These are phyloP conservation scores for Micronisus gabar DNA, from an alignment of 2,113 vertebrate genomes.

Conservation along the genomic window DNA sequence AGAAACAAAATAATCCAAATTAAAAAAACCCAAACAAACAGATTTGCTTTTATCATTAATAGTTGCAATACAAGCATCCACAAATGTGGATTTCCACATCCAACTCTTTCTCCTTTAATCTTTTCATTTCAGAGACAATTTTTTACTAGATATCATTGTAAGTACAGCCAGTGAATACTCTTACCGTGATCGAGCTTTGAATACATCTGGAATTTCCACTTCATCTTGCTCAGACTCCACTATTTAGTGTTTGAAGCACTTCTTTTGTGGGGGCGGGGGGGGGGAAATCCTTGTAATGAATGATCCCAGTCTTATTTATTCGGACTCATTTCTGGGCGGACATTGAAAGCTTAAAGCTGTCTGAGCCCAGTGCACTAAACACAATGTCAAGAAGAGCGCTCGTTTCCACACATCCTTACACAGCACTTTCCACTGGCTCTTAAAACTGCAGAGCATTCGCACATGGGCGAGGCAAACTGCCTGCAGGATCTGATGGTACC, in stretches of 20 bases:
- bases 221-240: background rate
- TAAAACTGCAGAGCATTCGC: constrained; percentile 34
- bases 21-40: background rate
- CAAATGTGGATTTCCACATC: background rate
- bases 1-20: background rate
- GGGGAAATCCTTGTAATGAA: background rate
- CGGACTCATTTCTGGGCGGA: background rate
- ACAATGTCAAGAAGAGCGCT: background rate
- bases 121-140: background rate
- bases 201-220: background rate
- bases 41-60: background rate
- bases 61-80: background rate
- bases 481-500: constrained; percentile 19
- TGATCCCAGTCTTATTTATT: background rate
- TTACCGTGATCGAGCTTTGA: background rate
- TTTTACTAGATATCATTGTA: background rate
- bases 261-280: background rate
- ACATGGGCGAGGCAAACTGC: constrained; percentile 15
- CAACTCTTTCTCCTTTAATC: background rate
- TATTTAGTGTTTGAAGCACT: background rate
- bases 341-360: background rate
- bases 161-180: background rate
- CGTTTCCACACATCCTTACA: background rate
- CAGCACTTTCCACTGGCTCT: constrained; percentile 23
- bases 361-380: background rate